phyloP scores from a whole-genome alignment of 2,888 invertebrate genomes.

The Oligia strigilis region DNA sequence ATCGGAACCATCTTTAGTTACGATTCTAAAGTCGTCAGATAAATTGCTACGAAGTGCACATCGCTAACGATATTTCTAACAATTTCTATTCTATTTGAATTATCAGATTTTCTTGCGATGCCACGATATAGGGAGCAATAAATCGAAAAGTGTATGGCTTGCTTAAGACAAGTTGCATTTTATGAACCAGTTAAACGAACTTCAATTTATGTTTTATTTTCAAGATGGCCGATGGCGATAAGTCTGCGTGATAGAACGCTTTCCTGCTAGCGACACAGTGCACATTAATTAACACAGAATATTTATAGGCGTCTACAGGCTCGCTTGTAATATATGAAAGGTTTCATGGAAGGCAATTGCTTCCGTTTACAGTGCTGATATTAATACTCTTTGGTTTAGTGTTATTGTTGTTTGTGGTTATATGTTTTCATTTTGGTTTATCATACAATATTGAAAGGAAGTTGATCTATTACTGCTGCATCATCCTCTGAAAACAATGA shows the following conservation, averaged over 20 bases:
- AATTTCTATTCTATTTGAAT: constrained; percentile 57
- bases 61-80: constrained; percentile 56
- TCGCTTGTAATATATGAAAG: constrained; percentile 42
- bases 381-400: constrained; percentile 12
- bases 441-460: no score
- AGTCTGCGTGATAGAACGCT: constrained; percentile 64
- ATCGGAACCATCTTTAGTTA: constrained; percentile 48
- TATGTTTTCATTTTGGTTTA: not conserved
- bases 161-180: constrained; percentile 65
- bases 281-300: constrained; percentile 66
- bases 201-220: constrained; percentile 67
- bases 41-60: constrained; percentile 48
- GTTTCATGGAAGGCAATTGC: constrained; percentile 50
- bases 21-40: constrained; percentile 48
- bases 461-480: no score
- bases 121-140: constrained; percentile 47
- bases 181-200: constrained; percentile 69
- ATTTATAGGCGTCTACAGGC: constrained; percentile 58
- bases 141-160: constrained; percentile 53
- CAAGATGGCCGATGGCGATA: constrained; percentile 67
- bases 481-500: no score
- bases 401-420: constrained; percentile 4
- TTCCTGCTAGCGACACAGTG: constrained; percentile 65
- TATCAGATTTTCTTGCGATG: constrained; percentile 50
- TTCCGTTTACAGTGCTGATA: constrained; percentile 33